These are phyloP conservation scores for Axinella damicornis DNA, from an alignment of 37 sponge, comb jelly and placozoan genomes.

Conservation along the genomic window DNA sequence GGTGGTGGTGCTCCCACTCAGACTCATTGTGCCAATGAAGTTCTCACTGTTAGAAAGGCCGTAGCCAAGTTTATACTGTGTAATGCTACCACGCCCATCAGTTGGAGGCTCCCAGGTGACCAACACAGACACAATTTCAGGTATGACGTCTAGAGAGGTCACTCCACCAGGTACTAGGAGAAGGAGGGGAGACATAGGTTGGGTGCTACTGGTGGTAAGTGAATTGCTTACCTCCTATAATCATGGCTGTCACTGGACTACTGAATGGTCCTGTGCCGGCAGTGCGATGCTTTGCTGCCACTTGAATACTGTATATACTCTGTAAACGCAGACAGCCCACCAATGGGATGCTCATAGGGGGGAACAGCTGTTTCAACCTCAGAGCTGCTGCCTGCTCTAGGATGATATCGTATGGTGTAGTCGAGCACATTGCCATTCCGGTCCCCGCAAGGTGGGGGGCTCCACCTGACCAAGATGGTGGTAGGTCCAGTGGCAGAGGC, in stretches of 20 bases:
- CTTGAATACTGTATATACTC: conserved; percentile 28
- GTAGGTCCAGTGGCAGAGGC: not conserved
- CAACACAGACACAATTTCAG: conserved; percentile 36
- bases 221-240: conserved; percentile 31
- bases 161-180: conserved; percentile 34
- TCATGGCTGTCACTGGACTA: not conserved
- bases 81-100: conserved; percentile 9
- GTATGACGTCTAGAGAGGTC: not conserved
- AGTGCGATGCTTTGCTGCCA: conserved; percentile 23
- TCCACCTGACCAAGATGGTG: conserved; percentile 34
- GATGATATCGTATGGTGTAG: no score
- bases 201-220: not conserved
- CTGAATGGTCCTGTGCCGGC: conserved; percentile 18
- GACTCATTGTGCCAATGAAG: not conserved
- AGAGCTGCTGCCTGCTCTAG: no score
- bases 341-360: not conserved
- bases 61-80: conserved; percentile 26
- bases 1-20: not conserved
- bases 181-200: not conserved
- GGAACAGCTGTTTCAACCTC: no score
- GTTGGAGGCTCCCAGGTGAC: conserved; percentile 36
- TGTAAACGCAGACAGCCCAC: conserved; percentile 1
- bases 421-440: not conserved
- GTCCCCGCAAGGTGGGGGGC: not conserved
- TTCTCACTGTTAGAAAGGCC: not conserved